These are phyloP conservation scores for Leucoma salicis DNA, from an alignment of 2,888 invertebrate species.

Conservation along the genomic window DNA sequence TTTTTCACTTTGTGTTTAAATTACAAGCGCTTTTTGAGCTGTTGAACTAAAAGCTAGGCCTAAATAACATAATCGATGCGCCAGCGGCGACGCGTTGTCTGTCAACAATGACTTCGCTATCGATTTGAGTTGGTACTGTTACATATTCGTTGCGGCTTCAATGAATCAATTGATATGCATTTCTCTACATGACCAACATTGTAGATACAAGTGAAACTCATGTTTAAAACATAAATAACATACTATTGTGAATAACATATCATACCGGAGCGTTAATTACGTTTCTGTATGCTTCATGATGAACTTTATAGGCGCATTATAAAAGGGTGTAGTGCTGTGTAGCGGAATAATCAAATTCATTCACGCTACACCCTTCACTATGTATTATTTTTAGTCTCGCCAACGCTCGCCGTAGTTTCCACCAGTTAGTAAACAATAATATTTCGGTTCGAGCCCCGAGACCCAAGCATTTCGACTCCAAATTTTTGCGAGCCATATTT, in stretches of 20 bases:
- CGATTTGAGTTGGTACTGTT: constrained; percentile 36
- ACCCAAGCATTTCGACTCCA: not conserved
- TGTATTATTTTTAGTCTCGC: constrained; percentile 22
- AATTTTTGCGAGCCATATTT: too few species aligned
- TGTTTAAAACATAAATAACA: not conserved
- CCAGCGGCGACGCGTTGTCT: constrained; percentile 15
- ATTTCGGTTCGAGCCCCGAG: not conserved
- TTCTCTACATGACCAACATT: constrained; percentile 35
- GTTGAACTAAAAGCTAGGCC: too few species aligned
- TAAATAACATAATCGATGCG: not conserved
- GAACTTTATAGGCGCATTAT: constrained; percentile 31
- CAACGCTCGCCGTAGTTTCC: constrained; percentile 16
- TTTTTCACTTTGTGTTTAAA: too few species aligned
- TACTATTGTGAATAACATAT: not conserved
- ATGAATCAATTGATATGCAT: constrained; percentile 61
- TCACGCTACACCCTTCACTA: constrained; percentile 30
- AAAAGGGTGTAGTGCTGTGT: constrained; percentile 31
- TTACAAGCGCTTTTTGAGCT: too few species aligned
- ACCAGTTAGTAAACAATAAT: constrained; percentile 20
- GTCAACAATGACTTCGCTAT: constrained; percentile 36
- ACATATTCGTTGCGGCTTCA: constrained; percentile 49
- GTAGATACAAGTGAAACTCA: constrained; percentile 22
- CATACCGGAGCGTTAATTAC: constrained; percentile 9
- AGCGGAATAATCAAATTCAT: constrained; percentile 50
- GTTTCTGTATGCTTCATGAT: constrained; percentile 22